A percentile compares a stretch with the other conserved stretches of the same genome.
These are phyloP conservation scores for Denticeps clupeoides DNA, from an alignment of 2,797 vertebrate species.

Conservation along the genomic window DNA sequence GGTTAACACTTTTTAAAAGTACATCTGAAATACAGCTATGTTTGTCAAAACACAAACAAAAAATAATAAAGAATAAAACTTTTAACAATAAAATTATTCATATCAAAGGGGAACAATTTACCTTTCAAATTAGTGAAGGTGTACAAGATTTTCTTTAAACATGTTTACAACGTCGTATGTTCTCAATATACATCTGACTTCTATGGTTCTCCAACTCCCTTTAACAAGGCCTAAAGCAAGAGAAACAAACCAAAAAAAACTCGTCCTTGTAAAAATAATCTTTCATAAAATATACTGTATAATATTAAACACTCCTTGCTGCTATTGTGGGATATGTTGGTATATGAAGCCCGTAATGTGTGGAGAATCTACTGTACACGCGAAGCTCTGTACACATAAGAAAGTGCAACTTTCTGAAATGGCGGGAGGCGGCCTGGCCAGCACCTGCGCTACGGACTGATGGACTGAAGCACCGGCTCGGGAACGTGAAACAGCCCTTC, in stretches of 20 bases:
- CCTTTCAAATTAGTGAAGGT: constrained; percentile 27
- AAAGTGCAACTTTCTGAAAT: too few species aligned
- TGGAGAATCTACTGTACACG: background rate
- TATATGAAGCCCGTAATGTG: constrained; percentile 26
- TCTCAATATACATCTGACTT: constrained; percentile 48
- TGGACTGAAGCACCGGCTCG: too few species aligned
- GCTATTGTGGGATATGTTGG: constrained; percentile 47
- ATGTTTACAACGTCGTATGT: constrained; percentile 42
- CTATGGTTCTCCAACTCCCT: constrained; percentile 58
- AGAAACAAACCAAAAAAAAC: constrained; percentile 35
- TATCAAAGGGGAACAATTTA: constrained; percentile 46
- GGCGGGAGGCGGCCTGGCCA: too few species aligned
- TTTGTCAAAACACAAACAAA: constrained; percentile 25
- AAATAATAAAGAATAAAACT: constrained; percentile 12
- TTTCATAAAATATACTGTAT: constrained; percentile 9
- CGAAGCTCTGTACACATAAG: too few species aligned
- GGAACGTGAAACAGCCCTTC: too few species aligned
- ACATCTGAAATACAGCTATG: constrained; percentile 45
- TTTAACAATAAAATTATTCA: constrained; percentile 52
- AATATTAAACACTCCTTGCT: too few species aligned
- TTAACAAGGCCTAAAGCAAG: constrained; percentile 46
- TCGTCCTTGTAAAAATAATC: constrained; percentile 42
- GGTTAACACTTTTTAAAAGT: constrained; percentile 44
- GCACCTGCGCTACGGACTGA: too few species aligned
- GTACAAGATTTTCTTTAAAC: constrained; percentile 30